phyloP scores from a whole-genome alignment of 2,888 invertebrate species.

The Conus canariensis region DNA sequence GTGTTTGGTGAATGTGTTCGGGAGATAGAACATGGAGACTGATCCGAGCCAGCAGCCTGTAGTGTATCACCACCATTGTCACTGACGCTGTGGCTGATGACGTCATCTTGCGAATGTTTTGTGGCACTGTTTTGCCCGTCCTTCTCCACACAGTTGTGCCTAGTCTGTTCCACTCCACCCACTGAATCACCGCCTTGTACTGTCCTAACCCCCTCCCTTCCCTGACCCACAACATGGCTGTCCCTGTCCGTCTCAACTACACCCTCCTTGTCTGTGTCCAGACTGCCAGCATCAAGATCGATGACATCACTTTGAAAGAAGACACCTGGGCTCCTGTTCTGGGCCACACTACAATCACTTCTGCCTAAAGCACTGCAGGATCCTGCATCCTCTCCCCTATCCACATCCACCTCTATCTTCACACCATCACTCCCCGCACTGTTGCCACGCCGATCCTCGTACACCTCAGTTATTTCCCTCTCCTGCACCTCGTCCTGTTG shows the following conservation, averaged over 20 bases:
- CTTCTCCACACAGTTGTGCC: not conserved
- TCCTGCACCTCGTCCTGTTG: no score
- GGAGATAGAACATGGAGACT: not conserved
- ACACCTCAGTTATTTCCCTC: not conserved
- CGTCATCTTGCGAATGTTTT: not conserved
- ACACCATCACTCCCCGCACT: not conserved
- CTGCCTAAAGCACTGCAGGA: not conserved
- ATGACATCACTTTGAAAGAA: not conserved
- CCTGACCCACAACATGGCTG: not conserved
- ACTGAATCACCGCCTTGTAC: not conserved
- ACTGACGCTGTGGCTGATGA: not conserved
- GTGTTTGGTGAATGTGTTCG: not conserved
- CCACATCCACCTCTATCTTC: not conserved
- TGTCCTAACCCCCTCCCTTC: not conserved
- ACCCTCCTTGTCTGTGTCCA: not conserved
- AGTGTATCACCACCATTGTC: not conserved
- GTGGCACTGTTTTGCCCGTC: not conserved
- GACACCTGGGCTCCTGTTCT: not conserved
- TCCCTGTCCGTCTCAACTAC: not conserved
- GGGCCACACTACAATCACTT: not conserved
- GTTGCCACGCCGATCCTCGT: not conserved
- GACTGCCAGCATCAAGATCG: not conserved
- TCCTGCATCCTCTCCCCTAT: not conserved
- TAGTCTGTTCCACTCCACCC: not conserved
- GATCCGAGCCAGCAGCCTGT: not conserved